These are phyloP conservation scores for Cygnus buccinator DNA, from an alignment of 2,113 vertebrate species.

Conservation along the genomic window DNA sequence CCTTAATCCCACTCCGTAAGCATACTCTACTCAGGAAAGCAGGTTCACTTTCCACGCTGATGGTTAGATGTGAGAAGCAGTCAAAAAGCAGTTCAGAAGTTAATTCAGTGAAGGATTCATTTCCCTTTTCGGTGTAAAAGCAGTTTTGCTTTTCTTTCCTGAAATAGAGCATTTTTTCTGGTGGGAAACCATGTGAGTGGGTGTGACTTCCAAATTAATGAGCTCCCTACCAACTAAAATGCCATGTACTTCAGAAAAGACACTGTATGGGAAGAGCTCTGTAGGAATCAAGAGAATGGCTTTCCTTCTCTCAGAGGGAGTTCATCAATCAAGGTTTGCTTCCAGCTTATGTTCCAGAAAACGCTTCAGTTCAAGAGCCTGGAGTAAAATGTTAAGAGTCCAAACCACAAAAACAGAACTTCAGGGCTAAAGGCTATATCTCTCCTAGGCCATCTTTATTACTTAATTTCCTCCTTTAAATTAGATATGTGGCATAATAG, in stretches of 20 bases:
- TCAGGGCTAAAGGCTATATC: neutral
- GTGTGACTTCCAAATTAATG: neutral
- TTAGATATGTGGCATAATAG: neutral
- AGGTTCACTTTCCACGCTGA: neutral
- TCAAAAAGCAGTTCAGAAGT: neutral
- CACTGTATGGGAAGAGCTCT: neutral
- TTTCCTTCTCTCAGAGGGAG: fast-evolving
- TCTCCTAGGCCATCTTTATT: neutral
- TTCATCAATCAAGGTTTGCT: neutral
- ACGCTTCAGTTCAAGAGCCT: neutral
- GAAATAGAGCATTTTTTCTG: neutral
- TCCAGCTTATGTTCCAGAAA: neutral
- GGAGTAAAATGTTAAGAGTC: neutral
- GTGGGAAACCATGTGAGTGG: neutral
- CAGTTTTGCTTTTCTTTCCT: neutral
- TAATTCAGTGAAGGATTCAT: neutral
- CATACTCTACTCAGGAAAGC: neutral
- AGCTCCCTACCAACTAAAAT: neutral
- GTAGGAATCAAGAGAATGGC: neutral
- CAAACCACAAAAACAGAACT: neutral
- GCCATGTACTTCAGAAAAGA: neutral
- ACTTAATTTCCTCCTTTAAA: neutral
- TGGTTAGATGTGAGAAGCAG: neutral
- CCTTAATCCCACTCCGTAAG: neutral
- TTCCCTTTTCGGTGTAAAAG: neutral